A percentile compares a stretch with the other conserved stretches of the same genome.
Conservation (phyloP, 2,113 vertebrate species). For the Mystacornis crossleyi region DNA sequence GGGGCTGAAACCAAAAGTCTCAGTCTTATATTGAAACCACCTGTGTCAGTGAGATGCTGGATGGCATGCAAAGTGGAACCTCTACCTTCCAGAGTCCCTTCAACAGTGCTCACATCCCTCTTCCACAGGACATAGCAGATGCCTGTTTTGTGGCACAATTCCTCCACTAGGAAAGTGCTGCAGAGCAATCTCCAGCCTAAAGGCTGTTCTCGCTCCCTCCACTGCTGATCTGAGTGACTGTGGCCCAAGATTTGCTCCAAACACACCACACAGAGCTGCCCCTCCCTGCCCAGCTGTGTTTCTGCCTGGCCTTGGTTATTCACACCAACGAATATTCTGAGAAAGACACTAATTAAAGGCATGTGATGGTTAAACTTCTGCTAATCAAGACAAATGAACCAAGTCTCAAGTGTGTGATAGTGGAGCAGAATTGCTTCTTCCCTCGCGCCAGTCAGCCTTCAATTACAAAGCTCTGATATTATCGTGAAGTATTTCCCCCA, state of each 20-base stretch:
- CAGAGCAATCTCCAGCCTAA: neutral
- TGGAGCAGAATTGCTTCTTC: neutral
- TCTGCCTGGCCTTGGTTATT: neutral
- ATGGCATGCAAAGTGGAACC: neutral
- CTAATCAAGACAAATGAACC: constrained; percentile 68
- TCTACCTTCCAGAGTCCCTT: neutral
- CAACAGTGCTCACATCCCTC: neutral
- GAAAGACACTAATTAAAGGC: constrained; percentile 55
- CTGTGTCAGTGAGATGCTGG: neutral
- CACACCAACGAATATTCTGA: constrained; percentile 3
- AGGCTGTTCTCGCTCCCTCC: neutral
- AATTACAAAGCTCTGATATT: constrained; percentile 42
- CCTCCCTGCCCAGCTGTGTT: neutral
- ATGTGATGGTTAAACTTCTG: constrained; percentile 29
- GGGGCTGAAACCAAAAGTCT: neutral
- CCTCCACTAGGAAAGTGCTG: neutral
- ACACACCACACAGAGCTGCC: neutral
- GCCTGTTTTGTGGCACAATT: neutral
- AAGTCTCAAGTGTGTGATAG: neutral
- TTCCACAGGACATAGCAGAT: neutral
- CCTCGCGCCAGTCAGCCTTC: neutral
- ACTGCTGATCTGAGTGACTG: fast-evolving
- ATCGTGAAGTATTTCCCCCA: constrained; percentile 37
- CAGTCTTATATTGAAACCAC: neutral
- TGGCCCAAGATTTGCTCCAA: neutral